Evolutionary conservation across 2,113 vertebrate species (phyloP).

Genomic region (Pteruthius melanotis): DNA sequence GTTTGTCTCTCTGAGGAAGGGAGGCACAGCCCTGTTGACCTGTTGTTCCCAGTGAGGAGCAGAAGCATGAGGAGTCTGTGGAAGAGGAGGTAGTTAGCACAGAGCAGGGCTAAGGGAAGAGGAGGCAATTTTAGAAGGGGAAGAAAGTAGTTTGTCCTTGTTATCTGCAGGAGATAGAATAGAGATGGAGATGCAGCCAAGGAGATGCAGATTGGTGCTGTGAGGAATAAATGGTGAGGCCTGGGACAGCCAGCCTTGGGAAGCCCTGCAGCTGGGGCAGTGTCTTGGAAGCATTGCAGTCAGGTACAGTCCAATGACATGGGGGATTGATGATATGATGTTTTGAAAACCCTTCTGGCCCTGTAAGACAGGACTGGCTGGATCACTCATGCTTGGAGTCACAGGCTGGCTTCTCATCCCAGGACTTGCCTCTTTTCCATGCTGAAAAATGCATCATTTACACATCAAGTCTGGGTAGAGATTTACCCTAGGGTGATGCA

Average conservation of each 20-base stretch:
- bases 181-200: background rate
- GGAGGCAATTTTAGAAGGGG: background rate
- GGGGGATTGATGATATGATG: background rate
- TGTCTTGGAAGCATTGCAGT: background rate
- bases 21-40: background rate
- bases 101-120: background rate
- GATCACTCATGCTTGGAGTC: background rate
- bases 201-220: background rate
- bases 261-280: background rate
- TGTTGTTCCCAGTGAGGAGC: background rate
- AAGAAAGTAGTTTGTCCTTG: background rate
- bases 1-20: background rate
- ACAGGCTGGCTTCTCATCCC: background rate
- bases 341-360: background rate
- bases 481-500: background rate
- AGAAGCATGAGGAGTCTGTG: background rate
- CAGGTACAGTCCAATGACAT: background rate
- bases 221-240: background rate
- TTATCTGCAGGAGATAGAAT: background rate
- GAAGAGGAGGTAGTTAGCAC: background rate
- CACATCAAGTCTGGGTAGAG: background rate
- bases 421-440: background rate
- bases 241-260: background rate
- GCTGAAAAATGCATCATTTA: background rate
- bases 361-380: background rate